Evolutionary conservation across 2,888 invertebrate genomes (phyloP).

Genomic region (Beris morrisii): DNA sequence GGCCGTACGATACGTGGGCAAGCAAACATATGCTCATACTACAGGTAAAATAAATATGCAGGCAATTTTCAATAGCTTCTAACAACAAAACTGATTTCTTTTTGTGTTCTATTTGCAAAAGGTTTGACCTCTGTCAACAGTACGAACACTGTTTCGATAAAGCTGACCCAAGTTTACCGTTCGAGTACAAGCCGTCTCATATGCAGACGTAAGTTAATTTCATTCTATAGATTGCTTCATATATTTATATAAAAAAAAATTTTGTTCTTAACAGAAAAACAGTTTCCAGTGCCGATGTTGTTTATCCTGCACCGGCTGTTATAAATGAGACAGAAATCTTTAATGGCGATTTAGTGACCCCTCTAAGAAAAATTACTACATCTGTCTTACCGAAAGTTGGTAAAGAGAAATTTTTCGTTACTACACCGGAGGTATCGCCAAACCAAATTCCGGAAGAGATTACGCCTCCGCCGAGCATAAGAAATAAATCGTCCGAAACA

Average conservation of each 20-base stretch:
- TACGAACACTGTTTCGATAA: conserved; percentile 45
- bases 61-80: conserved; percentile 5
- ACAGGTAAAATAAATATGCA: conserved; percentile 41
- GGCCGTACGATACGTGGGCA: conserved; percentile 46
- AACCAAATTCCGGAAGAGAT: conserved; percentile 31
- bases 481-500: conserved; percentile 17
- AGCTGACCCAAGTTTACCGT: conserved; percentile 43
- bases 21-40: conserved; percentile 31
- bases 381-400: conserved; percentile 37
- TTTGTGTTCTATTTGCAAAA: conserved; percentile 31
- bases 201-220: conserved; percentile 44
- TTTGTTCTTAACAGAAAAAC: conserved; percentile 41
- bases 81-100: not conserved
- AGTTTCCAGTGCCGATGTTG: conserved; percentile 27
- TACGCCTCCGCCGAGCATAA: conserved; percentile 37
- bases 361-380: conserved; percentile 36
- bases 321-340: not conserved
- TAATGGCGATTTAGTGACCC: conserved; percentile 36
- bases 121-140: conserved; percentile 45
- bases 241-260: not conserved
- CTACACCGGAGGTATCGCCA: conserved; percentile 36
- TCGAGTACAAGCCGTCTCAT: conserved; percentile 46
- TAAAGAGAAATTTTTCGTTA: conserved; percentile 31
- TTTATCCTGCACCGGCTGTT: conserved; percentile 12
- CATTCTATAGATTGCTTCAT: conserved; percentile 11